Percentiles rank a stretch among this genome's conserved stretches.
Conservation (phyloP, 1,140 invertebrate species). For the Amyelois transitella region DNA sequence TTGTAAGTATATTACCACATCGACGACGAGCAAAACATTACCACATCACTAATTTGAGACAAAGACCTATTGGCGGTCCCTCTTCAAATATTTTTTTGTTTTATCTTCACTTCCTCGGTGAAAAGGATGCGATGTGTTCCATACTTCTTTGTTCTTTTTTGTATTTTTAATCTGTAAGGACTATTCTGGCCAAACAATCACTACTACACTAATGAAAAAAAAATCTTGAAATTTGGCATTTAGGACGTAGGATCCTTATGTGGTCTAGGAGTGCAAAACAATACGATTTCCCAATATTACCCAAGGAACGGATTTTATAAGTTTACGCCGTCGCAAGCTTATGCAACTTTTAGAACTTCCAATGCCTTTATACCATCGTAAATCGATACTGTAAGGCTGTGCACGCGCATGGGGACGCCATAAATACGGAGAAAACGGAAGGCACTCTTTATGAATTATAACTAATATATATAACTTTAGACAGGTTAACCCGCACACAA, state of each 20-base stretch:
- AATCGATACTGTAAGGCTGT: background rate
- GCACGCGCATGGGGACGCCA: background rate
- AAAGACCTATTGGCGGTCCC: constrained; percentile 55
- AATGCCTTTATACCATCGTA: background rate
- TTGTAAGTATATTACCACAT: too few relatives aligned
- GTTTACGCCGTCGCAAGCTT: background rate
- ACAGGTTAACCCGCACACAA: too few relatives aligned
- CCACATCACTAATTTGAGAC: constrained; percentile 42
- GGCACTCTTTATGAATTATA: too few relatives aligned
- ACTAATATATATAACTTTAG: too few relatives aligned
- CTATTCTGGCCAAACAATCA: background rate
- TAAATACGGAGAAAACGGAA: too few relatives aligned
- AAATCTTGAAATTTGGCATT: too few relatives aligned
- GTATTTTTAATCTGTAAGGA: background rate
- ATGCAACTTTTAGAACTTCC: background rate
- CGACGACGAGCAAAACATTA: constrained; percentile 4
- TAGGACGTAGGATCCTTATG: too few relatives aligned
- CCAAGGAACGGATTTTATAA: too few relatives aligned
- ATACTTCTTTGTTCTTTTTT: constrained; percentile 40
- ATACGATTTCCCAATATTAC: too few relatives aligned
- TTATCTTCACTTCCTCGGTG: constrained; percentile 45
- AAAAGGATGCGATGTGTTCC: constrained; percentile 55
- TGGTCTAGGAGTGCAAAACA: too few relatives aligned
- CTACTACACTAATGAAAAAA: too few relatives aligned
- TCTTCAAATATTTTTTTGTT: constrained; percentile 47